Evolutionary conservation across 2,888 invertebrate species (phyloP), one percentile per base, ranked within the genome.

Genomic region (Acanthococcus lagerstroemiae): DNA sequence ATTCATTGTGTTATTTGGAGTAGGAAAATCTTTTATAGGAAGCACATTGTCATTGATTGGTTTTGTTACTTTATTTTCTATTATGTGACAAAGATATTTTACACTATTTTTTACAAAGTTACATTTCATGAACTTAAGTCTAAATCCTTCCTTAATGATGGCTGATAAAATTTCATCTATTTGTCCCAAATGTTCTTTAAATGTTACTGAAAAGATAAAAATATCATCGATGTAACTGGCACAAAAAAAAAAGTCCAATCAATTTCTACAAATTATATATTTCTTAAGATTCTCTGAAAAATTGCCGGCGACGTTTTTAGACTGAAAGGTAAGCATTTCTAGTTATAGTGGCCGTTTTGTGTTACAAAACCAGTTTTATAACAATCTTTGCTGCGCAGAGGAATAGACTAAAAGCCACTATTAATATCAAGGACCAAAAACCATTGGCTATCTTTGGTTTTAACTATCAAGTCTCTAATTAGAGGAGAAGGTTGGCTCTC

Each of bases 331-430:
- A 66, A 5, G 17, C 22, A 9, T 2, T 6, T 3, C 57, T 45
- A 57, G 1, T 56, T 7, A 19, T 56, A 56, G 45, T 65, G 65
- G 15, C 55, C 55, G 4, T 27, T 15, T 22, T 65, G 65, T 2
- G 65, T 65, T 5, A 65, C 45, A 56, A 65, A 65, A 3, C 54
- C 65, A 17, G 65, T 67, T 48, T 65, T 65, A 27, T 37, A 27
- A 24, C 65, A 19, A 17, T 65, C 65, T 55, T 55, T 45, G 21
- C n/a, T 21, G n/a, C 48, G 48, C 6, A 48, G 6, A 6, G 58
- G 58, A 9, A 66, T 58, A 4, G 74, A 73, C 74, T 75, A 75
- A 69, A 76, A 76, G 30, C 74, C 75, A 9, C 74, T 74, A 67
- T 75, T 75, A 61, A 75, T 72, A 54, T 75, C 75, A 0, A 75